A percentile compares a stretch with the other conserved stretches of the same genome.
phyloP scores from a whole-genome alignment of 1,140 invertebrate genomes.

The Sarcophaga peregrina region DNA sequence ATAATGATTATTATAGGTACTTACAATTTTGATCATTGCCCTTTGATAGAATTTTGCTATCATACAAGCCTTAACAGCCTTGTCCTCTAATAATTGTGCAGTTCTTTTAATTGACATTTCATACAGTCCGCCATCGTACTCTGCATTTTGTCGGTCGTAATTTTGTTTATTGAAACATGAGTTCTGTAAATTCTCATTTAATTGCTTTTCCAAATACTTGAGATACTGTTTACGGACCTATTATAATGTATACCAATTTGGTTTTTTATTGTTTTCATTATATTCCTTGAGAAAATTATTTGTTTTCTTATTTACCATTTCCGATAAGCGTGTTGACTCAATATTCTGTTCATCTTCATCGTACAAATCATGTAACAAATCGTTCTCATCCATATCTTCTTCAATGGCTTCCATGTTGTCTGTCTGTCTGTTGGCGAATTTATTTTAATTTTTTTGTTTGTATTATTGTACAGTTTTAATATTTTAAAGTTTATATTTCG shows the following conservation, averaged over 20 bases:
- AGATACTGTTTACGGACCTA: constrained; percentile 61
- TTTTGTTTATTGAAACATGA: not conserved
- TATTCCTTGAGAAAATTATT: not conserved
- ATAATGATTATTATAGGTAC: constrained; percentile 1
- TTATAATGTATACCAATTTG: not conserved
- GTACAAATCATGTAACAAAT: not conserved
- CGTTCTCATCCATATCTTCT: not conserved
- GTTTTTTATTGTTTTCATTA: not conserved
- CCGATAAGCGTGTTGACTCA: constrained; percentile 16
- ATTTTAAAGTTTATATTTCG: too few species aligned
- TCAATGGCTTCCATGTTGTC: not conserved
- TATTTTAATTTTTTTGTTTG: not conserved
- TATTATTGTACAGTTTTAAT: too few species aligned
- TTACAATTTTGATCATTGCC: constrained; percentile 61
- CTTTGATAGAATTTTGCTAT: constrained; percentile 58
- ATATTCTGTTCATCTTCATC: not conserved
- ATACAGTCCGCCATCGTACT: not conserved
- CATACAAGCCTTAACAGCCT: constrained; percentile 55
- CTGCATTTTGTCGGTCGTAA: too few species aligned
- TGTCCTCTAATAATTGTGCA: constrained; percentile 51
- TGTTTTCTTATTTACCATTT: constrained; percentile 28
- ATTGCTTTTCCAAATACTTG: constrained; percentile 57
- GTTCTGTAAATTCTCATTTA: constrained; percentile 54
- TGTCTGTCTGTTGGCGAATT: not conserved
- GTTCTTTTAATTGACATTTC: constrained; percentile 49